Conservation (phyloP, 2,797 vertebrate genomes). For the Perdix hodgsoniae region DNA sequence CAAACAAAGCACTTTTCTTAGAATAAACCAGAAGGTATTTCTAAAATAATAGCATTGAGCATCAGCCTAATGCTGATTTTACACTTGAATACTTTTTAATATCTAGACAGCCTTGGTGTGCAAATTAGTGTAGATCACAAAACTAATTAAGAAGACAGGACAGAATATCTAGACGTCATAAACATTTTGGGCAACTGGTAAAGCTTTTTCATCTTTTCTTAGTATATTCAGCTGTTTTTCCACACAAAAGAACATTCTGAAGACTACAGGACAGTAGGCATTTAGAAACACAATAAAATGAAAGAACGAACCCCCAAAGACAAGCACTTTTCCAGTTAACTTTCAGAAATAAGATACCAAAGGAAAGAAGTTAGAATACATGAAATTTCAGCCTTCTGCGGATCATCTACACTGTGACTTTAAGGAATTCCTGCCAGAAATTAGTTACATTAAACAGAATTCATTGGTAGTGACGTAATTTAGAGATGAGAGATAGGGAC, state of each 20-base stretch:
- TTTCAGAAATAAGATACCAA: slow-evolving; percentile 12
- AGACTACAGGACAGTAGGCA: background rate
- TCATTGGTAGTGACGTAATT: background rate
- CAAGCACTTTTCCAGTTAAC: background rate
- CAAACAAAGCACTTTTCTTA: background rate
- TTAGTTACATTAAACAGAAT: background rate
- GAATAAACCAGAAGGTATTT: slow-evolving; percentile 30
- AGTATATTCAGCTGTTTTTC: slow-evolving; percentile 40
- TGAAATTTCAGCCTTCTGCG: background rate
- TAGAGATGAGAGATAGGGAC: background rate
- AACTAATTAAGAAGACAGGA: slow-evolving; percentile 59
- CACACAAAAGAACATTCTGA: slow-evolving; percentile 37
- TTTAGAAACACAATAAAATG: slow-evolving; percentile 43
- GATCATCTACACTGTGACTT: background rate
- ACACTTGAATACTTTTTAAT: slow-evolving; percentile 62
- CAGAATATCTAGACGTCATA: slow-evolving; percentile 46
- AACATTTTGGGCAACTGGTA: slow-evolving; percentile 49
- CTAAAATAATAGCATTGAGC: slow-evolving; percentile 39
- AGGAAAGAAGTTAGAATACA: background rate
- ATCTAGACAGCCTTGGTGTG: slow-evolving; percentile 31
- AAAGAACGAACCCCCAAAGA: slow-evolving; percentile 6
- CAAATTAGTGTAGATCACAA: slow-evolving; percentile 6
- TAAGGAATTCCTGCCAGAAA: slow-evolving; percentile 15
- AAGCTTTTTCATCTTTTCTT: slow-evolving; percentile 53
- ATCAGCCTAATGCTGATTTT: slow-evolving; percentile 57